Conservation (phyloP, 1,140 invertebrate species). For the Cydia strobilella region DNA sequence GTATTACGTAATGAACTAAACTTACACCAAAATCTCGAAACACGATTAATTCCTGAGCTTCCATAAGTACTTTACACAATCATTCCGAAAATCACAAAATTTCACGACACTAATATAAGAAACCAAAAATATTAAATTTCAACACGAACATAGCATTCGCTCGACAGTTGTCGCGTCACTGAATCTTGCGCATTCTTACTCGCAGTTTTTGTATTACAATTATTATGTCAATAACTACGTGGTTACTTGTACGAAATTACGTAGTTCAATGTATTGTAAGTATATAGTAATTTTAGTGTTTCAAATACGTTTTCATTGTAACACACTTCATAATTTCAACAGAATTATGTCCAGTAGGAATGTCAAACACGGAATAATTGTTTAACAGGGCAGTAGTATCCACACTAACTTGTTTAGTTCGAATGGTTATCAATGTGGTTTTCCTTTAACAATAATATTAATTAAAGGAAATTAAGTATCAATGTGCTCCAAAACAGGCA, state of each 20-base stretch:
- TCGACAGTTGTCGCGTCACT: slow-evolving; percentile 18
- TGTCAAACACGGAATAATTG: slow-evolving; percentile 33
- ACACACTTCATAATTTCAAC: too few species aligned
- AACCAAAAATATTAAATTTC: slow-evolving; percentile 18
- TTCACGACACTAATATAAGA: background rate
- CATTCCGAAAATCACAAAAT: slow-evolving; percentile 1
- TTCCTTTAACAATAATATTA: background rate
- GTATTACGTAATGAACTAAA: slow-evolving; percentile 40
- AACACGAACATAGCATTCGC: slow-evolving; percentile 5
- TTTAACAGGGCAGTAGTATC: slow-evolving; percentile 23
- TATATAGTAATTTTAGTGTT: background rate
- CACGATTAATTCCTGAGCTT: slow-evolving; percentile 46
- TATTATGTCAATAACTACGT: slow-evolving; percentile 8
- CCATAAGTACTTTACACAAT: slow-evolving; percentile 32
- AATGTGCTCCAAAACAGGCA: background rate
- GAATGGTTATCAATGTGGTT: background rate
- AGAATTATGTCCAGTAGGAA: background rate
- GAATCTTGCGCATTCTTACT: slow-evolving; percentile 23
- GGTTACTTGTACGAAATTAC: background rate
- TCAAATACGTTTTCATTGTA: slow-evolving; percentile 34
- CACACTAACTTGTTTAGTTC: background rate
- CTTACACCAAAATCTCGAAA: slow-evolving; percentile 22
- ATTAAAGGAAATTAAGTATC: background rate
- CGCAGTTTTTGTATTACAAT: slow-evolving; percentile 21
- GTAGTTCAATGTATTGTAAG: background rate